Conservation (phyloP, 2,113 vertebrate species). For the Dasyornis broadbenti region DNA sequence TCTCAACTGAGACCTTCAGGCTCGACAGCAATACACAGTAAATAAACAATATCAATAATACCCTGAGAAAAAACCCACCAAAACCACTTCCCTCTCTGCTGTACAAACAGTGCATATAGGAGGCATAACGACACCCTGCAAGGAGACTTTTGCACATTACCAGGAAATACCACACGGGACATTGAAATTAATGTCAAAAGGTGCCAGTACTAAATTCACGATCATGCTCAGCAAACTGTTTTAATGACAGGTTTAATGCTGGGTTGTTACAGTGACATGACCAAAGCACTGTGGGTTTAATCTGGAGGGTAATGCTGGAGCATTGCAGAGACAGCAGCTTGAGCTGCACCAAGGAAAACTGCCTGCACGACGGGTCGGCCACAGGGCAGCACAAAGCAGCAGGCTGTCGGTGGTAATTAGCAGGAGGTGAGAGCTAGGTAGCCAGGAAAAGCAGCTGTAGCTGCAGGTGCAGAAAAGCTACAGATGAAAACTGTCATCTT, state of each 20-base stretch:
- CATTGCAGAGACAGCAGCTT: neutral
- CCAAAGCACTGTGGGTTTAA: slow-evolving; percentile 30
- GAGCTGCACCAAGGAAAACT: neutral
- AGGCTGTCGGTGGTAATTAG: slow-evolving; percentile 32
- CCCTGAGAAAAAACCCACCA: neutral
- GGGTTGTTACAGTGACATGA: slow-evolving; percentile 47
- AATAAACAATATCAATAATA: slow-evolving; percentile 41
- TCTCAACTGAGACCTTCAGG: slow-evolving; percentile 12
- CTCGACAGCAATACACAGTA: neutral
- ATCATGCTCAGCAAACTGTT: slow-evolving; percentile 39
- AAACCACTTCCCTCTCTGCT: neutral
- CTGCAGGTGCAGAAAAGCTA: neutral
- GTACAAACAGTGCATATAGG: neutral
- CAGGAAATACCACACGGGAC: neutral
- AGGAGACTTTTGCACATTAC: neutral
- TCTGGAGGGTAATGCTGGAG: slow-evolving; percentile 28
- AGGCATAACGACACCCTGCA: slow-evolving; percentile 7
- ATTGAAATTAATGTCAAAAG: slow-evolving; percentile 56
- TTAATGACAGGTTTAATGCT: slow-evolving; percentile 67
- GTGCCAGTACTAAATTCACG: slow-evolving; percentile 33
- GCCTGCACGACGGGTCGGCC: neutral
- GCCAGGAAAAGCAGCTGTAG: slow-evolving; percentile 15
- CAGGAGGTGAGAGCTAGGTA: slow-evolving; percentile 11
- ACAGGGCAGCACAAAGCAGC: slow-evolving; percentile 44
- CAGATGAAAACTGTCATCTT: neutral